phyloP scores from a whole-genome alignment of 2,888 invertebrate species.

The Dichetophora obliterata region DNA sequence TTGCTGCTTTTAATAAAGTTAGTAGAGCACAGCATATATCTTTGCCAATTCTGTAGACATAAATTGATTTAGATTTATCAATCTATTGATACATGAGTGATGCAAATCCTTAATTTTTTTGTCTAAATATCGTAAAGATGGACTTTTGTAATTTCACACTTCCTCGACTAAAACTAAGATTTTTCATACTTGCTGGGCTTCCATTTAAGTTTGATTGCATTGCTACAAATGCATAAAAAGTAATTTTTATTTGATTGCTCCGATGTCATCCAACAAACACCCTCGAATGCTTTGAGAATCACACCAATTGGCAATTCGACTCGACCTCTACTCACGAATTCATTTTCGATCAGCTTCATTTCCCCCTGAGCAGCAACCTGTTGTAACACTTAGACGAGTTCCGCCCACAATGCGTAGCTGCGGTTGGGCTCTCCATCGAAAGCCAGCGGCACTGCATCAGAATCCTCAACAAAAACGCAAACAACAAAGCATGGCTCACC shows the following conservation, averaged over 20 bases:
- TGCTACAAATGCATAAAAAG: not conserved
- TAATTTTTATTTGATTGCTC: not conserved
- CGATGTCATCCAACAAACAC: not conserved
- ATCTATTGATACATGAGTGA: too few relatives aligned
- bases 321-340: conserved; percentile 24
- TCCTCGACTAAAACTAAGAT: too few relatives aligned
- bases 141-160: too few relatives aligned
- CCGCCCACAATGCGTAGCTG: conserved; percentile 52
- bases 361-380: conserved; percentile 60
- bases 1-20: too few relatives aligned
- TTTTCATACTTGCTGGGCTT: not conserved
- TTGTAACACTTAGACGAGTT: conserved; percentile 59
- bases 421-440: conserved; percentile 22
- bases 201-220: not conserved
- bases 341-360: conserved; percentile 13
- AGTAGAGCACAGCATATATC: too few relatives aligned
- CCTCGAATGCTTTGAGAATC: not conserved
- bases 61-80: too few relatives aligned
- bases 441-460: conserved; percentile 1
- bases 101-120: too few relatives aligned
- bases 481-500: not conserved
- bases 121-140: too few relatives aligned
- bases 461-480: not conserved
- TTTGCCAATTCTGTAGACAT: too few relatives aligned
- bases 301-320: conserved; percentile 27